Evolutionary conservation across 2,797 vertebrate species (phyloP), one percentile per base, ranked within the genome.

Genomic region (Orestias chungarensis): DNA sequence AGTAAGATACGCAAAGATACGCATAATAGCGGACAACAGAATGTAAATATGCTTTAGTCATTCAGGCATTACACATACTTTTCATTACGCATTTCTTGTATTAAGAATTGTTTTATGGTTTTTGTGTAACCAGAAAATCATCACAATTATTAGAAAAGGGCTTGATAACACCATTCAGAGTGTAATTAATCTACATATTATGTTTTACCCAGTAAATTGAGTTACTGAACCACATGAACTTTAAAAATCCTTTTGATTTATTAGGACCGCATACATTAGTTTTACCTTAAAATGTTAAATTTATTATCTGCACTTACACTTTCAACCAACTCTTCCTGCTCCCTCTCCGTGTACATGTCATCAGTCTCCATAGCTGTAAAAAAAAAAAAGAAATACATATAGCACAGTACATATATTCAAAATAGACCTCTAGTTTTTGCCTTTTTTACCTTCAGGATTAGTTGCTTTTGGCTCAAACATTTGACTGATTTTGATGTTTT

Each of bases 401-500:
- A 47, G 18, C n/a, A 11, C 11, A 61, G 6, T n/a, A n/a, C 10
- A 38, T 59, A 23, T 59, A 4, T 4, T 4, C 38, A 38, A 38
- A n/a, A 27, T 52, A 52, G 11, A 52, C 1, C 7, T 40, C 42
- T n/a, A 33, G 46, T 0, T 46, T 4, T 59, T 54, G 8, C 42
- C 3, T 33, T 9, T 33, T 9, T 82, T 91, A 96, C 95, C 67
- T 85, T 89, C 87, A 67, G 77, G 11, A 11, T 8, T 49, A 23
- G 8, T 74, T 0, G 11, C 69, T 8, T 85, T 91, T 79, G 81
- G 87, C 79, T 83, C 91, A 91, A 99, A 97, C 64, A 99, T 84
- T 59, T 98, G 94, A 88, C 97, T 97, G 90, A 99, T 96, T 62
- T 96, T 92, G 88, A 96, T 84, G 49, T 86, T 93, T 87, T 96